A percentile compares a stretch with the other conserved stretches of the same genome.
Evolutionary conservation across 2,113 vertebrate species (phyloP).

Genomic region (Calidris pygmaea): DNA sequence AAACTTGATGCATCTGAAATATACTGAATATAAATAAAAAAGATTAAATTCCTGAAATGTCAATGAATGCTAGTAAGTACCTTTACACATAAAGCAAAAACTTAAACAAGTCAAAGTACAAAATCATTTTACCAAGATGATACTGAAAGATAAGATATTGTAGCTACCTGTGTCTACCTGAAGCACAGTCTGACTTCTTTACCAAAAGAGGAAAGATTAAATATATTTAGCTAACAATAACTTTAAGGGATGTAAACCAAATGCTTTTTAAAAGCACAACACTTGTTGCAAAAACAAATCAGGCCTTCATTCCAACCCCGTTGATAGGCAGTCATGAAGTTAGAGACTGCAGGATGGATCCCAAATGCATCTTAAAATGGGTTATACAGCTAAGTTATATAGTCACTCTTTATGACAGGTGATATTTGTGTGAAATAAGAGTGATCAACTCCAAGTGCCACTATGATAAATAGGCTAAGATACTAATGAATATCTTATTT

Average conservation of each 20-base stretch:
- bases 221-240: background rate
- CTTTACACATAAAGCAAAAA: background rate
- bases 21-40: background rate
- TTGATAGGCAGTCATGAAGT: background rate
- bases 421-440: background rate
- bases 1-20: background rate
- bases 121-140: background rate
- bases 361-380: background rate
- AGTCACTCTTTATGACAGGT: background rate
- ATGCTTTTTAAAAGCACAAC: background rate
- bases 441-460: background rate
- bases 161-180: background rate
- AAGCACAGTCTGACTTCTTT: background rate
- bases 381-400: background rate
- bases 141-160: background rate
- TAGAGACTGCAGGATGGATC: background rate
- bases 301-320: background rate
- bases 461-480: background rate
- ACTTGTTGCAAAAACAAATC: background rate
- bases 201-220: background rate
- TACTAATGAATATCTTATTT: background rate
- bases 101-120: background rate
- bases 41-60: background rate
- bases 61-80: background rate
- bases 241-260: background rate